Evolutionary conservation across 2,797 vertebrate species (phyloP).

Genomic region (Esox masquinongy): DNA sequence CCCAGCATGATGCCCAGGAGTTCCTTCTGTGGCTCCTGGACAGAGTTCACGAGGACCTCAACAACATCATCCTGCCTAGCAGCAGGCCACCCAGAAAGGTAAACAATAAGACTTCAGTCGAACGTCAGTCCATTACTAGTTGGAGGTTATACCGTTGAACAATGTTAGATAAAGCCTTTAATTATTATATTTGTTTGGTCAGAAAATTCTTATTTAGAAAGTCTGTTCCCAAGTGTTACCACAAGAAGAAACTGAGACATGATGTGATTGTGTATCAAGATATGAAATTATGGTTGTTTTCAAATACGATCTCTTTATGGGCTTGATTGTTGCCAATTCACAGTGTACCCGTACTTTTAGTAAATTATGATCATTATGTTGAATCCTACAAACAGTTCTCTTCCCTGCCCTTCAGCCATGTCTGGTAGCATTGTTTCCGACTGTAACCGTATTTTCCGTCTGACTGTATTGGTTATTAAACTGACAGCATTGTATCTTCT

Average conservation of each 20-base stretch:
- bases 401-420: background rate
- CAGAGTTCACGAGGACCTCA: constrained; percentile 95
- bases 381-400: too few relatives aligned
- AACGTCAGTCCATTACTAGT: background rate
- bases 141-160: background rate
- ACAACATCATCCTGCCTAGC: constrained; percentile 81
- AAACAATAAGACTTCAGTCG: background rate
- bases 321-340: too few relatives aligned
- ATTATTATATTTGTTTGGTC: too few relatives aligned
- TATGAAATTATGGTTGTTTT: too few relatives aligned
- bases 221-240: too few relatives aligned
- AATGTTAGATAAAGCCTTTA: background rate
- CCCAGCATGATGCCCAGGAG: constrained; percentile 97
- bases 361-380: too few relatives aligned
- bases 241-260: too few relatives aligned
- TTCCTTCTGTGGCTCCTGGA: constrained; percentile 97
- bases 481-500: background rate
- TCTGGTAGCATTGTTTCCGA: background rate
- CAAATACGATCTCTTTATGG: too few relatives aligned
- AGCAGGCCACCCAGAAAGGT: constrained; percentile 84
- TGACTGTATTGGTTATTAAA: background rate
- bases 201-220: too few relatives aligned
- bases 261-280: too few relatives aligned
- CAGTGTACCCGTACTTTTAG: too few relatives aligned
- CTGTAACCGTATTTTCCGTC: background rate